Base-by-base conservation (phyloP, 92 coral and sea anemone species). In the Porites rus region DNA sequence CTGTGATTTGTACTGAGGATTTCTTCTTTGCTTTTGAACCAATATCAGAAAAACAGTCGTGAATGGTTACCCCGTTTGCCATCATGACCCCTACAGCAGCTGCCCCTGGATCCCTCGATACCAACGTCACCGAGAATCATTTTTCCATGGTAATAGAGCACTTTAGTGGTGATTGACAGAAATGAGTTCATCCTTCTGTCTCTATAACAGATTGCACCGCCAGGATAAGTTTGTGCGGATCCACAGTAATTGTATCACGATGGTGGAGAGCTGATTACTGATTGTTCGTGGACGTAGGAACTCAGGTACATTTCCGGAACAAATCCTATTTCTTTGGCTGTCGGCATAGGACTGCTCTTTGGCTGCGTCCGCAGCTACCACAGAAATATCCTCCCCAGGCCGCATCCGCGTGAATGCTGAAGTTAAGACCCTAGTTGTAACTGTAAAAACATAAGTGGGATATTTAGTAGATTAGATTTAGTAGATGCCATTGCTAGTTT, bases 321-420 rank as follows among this genome's bases (percentile, higher is more conserved):
- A 25, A 88, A 94, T 50, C 93, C 88, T 22, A 72, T 52, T 2
- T 72, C 81, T 22, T 60, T 89, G 38, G 74, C 51, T 18, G 72
- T 51, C 7, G 38, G n/a, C 62, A 53, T 22, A 6, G 69, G 51
- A 24, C 20, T 31, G 74, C 77, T 75, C 5, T 67, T 46, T 10
- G 92, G 90, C 19, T 93, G 92, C 4, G 91, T 91, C 7, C 95
- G 91, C 71, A 96, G 56, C 97, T 96, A 74, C 94, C 90, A 54
- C 96, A 92, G 83, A 96, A 94, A 86, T 96, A 96, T 14, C 98
- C 98, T 63, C 98, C 98, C 98, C 98, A 96, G 4, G 98, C 98
- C 0, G 90, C 98, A 78, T 96, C 98, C 0, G 87, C 98, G 54
- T 90, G 92, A 1, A 96, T 70, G 51, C 76, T 53, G 74, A 88